Evolutionary conservation across 2,113 vertebrate genomes (phyloP).

Genomic region (Sinocyclocheilus anshuiensis): DNA sequence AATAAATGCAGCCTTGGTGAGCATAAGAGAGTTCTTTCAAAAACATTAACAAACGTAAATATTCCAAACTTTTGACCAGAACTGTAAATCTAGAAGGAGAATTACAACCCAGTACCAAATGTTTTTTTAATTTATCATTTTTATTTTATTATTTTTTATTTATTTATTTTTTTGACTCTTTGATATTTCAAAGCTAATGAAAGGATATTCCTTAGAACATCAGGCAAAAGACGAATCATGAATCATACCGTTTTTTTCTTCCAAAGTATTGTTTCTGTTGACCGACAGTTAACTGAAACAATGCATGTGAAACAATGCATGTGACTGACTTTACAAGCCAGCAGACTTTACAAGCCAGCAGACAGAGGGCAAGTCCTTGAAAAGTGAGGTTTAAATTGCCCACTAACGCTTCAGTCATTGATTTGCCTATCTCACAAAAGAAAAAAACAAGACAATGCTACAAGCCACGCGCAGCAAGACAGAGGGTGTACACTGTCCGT

Average conservation of each 20-base stretch:
- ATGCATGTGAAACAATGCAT: no score
- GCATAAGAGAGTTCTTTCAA: no score
- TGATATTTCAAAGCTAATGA: neutral
- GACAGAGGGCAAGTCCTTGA: slow-evolving; percentile 39
- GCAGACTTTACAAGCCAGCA: slow-evolving; percentile 22
- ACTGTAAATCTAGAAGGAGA: neutral
- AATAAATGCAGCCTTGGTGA: neutral
- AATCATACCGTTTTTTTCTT: slow-evolving; percentile 9
- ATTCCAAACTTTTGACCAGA: neutral
- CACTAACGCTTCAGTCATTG: neutral
- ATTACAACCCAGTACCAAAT: neutral
- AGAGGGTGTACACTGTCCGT: slow-evolving; percentile 4
- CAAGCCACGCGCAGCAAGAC: slow-evolving; percentile 27
- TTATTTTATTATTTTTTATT: no score
- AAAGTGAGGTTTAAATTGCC: slow-evolving; percentile 34
- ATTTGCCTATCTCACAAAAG: slow-evolving; percentile 32
- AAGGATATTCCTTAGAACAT: neutral
- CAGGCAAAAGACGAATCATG: neutral
- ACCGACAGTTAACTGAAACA: slow-evolving; percentile 13
- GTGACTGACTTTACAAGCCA: neutral
- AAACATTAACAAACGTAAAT: no score
- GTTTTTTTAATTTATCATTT: neutral
- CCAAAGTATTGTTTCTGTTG: neutral
- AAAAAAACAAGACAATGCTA: slow-evolving; percentile 32
- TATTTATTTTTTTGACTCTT: neutral